Evolutionary conservation across 2,797 vertebrate species (phyloP).

Genomic region (Protonibea diacanthus): DNA sequence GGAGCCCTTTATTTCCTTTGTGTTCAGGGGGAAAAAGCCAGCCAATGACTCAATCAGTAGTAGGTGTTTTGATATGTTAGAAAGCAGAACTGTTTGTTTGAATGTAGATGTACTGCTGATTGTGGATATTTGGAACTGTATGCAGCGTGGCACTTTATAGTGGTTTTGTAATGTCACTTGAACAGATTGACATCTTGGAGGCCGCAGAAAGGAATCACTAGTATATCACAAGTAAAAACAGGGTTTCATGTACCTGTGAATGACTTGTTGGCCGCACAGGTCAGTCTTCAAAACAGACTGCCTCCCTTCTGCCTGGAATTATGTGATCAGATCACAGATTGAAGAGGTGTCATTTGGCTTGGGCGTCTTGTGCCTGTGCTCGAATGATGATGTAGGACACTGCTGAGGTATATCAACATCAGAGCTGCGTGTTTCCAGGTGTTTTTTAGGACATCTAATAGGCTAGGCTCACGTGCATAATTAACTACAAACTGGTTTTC

Average conservation of each 20-base stretch:
- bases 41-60: background rate
- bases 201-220: background rate
- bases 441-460: background rate
- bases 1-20: background rate
- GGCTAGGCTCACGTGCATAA: background rate
- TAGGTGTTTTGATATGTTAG: background rate
- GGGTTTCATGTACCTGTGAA: background rate
- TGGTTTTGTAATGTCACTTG: background rate
- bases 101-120: background rate
- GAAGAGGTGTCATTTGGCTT: background rate
- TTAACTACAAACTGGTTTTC: constrained; percentile 4
- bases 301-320: background rate
- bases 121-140: background rate
- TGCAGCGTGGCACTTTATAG: background rate
- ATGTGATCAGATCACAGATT: constrained; percentile 16
- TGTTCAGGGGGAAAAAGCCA: background rate
- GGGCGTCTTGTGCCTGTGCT: background rate
- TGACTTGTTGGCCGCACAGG: background rate
- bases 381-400: background rate
- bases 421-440: background rate
- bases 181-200: background rate
- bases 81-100: background rate
- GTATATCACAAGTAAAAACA: background rate
- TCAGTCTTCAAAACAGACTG: background rate
- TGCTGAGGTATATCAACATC: background rate